Base-by-base conservation (phyloP, 1,140 invertebrate species). In the Lutraria rhynchaena region DNA sequence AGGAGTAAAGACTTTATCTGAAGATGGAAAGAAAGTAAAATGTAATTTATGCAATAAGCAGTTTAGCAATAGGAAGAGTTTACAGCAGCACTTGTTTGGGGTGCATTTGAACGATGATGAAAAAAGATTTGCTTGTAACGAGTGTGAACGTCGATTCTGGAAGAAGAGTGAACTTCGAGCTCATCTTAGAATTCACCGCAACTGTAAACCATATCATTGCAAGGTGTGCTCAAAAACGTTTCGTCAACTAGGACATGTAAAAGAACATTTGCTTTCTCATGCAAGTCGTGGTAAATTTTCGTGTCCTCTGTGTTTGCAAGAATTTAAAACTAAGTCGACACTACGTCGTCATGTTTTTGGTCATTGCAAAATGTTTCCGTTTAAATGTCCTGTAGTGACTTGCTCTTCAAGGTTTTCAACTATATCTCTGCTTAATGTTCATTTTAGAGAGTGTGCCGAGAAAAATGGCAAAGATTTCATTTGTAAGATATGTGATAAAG, bases 201-300 rank as follows among this genome's bases (percentile, higher is more conserved):
- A 75, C 27, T 41, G 17, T 17, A 60, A 61, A 61, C 73, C 73
- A 29, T 75, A 61, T 27, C 37, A 7, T 13, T 75, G 73, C 49
- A n/a, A 37, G 9, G 41, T 75, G 3, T 75, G 73, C 31, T 31
- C 19, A 1, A 75, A 75, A 22, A 29, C 35, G 24, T 75, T 44
- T n/a, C 33, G 73, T 31, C 73, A 75, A 33, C 37, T 60, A 3
- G 73, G 37, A 19, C 73, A 75, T 31, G 29, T 75, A 3, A 60
- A 35, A 22, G 73, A 57, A 15, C 73, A 75, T 41, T 35, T 75
- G 24, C 22, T 41, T 1, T 61, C 57, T 29, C 73, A 75, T 29
- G 22, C 53, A 0, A 33, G 17, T 17, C 31, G 13, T 29, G 15
- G 3, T 17, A 27, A 31, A 15, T 46, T 46, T 44, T 27, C 24